A percentile compares a stretch with the other conserved stretches of the same genome.
phyloP scores from a whole-genome alignment of 2,888 invertebrate species.

The Mystacides longicornis region DNA sequence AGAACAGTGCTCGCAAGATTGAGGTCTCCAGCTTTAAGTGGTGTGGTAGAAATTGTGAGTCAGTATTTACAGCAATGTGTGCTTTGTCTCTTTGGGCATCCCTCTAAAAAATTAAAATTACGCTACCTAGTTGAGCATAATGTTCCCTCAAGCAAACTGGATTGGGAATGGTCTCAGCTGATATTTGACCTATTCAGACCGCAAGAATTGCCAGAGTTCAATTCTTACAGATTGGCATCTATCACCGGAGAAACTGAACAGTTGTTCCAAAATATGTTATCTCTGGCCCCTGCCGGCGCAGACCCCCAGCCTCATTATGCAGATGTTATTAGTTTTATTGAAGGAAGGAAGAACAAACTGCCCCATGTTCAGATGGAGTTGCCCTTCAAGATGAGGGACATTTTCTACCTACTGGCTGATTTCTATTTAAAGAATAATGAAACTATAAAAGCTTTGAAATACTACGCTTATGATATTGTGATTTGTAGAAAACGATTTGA shows the following conservation, averaged over 20 bases:
- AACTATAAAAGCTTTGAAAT: conserved; percentile 64
- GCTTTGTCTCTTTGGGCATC: conserved; percentile 81
- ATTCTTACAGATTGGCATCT: conserved; percentile 62
- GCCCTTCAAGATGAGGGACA: conserved; percentile 58
- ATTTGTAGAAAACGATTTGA: conserved; percentile 74
- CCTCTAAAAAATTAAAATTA: conserved; percentile 56
- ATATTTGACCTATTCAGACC: conserved; percentile 78
- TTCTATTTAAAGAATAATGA: conserved; percentile 87
- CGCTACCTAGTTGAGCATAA: conserved; percentile 69
- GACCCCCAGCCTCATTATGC: conserved; percentile 57
- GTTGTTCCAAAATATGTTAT: conserved; percentile 62
- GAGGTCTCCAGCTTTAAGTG: conserved; percentile 56
- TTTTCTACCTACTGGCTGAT: conserved; percentile 89
- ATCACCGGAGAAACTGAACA: conserved; percentile 78
- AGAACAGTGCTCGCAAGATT: conserved; percentile 65
- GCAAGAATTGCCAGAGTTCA: conserved; percentile 70
- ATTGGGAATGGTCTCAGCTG: conserved; percentile 68
- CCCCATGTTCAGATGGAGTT: conserved; percentile 48
- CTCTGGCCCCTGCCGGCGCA: conserved; percentile 59
- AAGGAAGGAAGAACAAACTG: conserved; percentile 50
- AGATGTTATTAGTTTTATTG: conserved; percentile 60
- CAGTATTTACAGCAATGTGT: conserved; percentile 76
- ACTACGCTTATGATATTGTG: conserved; percentile 76
- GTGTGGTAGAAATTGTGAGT: conserved; percentile 59
- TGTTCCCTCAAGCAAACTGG: conserved; percentile 58